These are phyloP conservation scores for Drosophila pseudoobscura DNA, from an alignment of 1,140 invertebrate species.

Conservation along the genomic window DNA sequence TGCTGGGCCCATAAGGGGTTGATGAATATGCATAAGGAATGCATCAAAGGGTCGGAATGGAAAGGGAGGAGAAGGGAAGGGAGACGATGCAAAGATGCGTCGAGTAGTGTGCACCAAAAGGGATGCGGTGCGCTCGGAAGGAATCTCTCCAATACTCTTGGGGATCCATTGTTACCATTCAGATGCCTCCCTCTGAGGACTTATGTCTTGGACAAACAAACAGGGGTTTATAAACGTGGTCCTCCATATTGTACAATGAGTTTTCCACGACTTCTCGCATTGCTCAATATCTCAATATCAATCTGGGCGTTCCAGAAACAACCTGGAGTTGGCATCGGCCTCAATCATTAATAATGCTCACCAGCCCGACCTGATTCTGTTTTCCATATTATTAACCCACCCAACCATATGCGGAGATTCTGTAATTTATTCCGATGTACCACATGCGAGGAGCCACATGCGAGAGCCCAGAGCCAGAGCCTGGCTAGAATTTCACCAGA, in stretches of 20 bases:
- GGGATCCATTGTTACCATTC: conserved; percentile 1
- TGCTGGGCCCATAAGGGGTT: conserved; percentile 23
- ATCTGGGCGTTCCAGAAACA: conserved; percentile 21
- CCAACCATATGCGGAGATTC: conserved; percentile 52
- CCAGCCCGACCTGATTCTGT: conserved; percentile 25
- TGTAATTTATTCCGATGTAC: conserved; percentile 65
- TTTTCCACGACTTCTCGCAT: conserved; percentile 3
- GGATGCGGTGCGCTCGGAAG: conserved; percentile 16
- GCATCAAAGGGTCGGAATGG: conserved; percentile 17
- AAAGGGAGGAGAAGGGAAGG: conserved; percentile 1
- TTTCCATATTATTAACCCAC: conserved; percentile 54
- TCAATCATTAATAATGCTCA: conserved; percentile 63
- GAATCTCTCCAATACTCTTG: conserved; percentile 7
- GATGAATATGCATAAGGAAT: conserved; percentile 29
- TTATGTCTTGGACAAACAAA: conserved; percentile 4
- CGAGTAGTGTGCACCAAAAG: conserved; percentile 33
- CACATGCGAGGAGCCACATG: conserved; percentile 56
- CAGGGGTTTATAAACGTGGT: neutral
- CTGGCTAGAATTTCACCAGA: conserved; percentile 47
- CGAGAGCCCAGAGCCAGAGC: conserved; percentile 1
- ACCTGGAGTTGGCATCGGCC: conserved; percentile 19
- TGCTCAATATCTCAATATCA: conserved; percentile 6
- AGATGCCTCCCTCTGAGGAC: conserved; percentile 3
- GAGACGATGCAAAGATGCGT: conserved; percentile 31
- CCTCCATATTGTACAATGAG: neutral